Conservation (phyloP, 2,797 vertebrate species). For the Anabacerthia variegaticeps region DNA sequence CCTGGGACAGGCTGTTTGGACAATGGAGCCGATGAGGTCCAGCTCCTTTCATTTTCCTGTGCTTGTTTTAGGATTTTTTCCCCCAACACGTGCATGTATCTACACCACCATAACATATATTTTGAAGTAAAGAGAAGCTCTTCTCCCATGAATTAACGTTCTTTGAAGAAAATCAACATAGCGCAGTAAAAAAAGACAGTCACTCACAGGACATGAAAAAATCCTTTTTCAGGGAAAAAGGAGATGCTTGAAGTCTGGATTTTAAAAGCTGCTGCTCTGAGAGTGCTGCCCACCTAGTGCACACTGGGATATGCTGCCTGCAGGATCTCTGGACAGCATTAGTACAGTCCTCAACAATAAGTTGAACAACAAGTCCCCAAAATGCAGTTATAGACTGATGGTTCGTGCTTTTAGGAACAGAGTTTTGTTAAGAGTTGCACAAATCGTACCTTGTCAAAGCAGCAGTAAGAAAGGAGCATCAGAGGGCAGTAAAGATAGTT, state of each 20-base stretch:
- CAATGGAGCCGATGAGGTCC: not conserved
- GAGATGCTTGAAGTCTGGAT: not conserved
- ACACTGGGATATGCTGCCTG: not conserved
- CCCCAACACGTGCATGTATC: not conserved
- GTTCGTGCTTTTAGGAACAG: not conserved
- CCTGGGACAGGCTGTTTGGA: not conserved
- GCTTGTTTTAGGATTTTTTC: accelerated
- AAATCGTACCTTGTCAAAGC: not conserved
- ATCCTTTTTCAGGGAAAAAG: not conserved
- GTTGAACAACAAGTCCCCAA: not conserved
- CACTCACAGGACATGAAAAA: not conserved
- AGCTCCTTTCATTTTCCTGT: not conserved
- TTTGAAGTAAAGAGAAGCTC: not conserved
- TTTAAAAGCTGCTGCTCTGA: not conserved
- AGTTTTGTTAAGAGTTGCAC: not conserved
- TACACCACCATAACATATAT: not conserved
- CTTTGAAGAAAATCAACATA: not conserved
- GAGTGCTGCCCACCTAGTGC: not conserved
- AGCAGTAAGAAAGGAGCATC: not conserved
- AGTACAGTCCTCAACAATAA: not conserved
- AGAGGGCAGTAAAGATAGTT: not conserved
- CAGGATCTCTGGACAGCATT: not conserved
- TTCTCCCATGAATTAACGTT: not conserved
- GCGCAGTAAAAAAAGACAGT: not conserved
- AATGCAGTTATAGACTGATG: not conserved